These are phyloP conservation scores for Yponomeuta cagnagella DNA, from an alignment of 2,888 invertebrate genomes.

Conservation along the genomic window DNA sequence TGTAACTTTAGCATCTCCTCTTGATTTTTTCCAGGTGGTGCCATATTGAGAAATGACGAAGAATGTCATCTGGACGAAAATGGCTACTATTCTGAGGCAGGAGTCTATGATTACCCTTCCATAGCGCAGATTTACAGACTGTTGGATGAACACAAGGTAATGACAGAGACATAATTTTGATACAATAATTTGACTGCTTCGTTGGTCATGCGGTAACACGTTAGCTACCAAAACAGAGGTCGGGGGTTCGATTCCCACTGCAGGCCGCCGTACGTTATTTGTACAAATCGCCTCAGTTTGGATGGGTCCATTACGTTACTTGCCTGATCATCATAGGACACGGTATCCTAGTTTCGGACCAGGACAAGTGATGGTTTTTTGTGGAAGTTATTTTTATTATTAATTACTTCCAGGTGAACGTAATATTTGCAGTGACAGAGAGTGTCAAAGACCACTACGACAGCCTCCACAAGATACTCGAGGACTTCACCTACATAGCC, in stretches of 20 bases:
- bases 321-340: too few relatives aligned
- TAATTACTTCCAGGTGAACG: slow-evolving; percentile 76
- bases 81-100: slow-evolving; percentile 79
- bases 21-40: slow-evolving; percentile 71
- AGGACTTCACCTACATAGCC: slow-evolving; percentile 84
- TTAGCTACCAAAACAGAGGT: slow-evolving; percentile 14
- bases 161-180: slow-evolving; percentile 12
- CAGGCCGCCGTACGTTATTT: too few relatives aligned
- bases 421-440: slow-evolving; percentile 91
- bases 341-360: too few relatives aligned
- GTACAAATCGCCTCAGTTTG: too few relatives aligned
- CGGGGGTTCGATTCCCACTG: too few relatives aligned
- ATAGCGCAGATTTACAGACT: slow-evolving; percentile 84
- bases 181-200: too few relatives aligned
- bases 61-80: slow-evolving; percentile 80
- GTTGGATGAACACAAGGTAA: slow-evolving; percentile 79
- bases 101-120: slow-evolving; percentile 88
- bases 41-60: slow-evolving; percentile 80
- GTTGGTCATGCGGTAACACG: too few relatives aligned
- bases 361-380: too few relatives aligned
- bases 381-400: too few relatives aligned
- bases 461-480: slow-evolving; percentile 80
- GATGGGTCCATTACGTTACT: too few relatives aligned
- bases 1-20: not conserved
- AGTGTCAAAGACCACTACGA: slow-evolving; percentile 81